Conservation (phyloP, 2,113 vertebrate genomes). For the Callospermophilus lateralis region DNA sequence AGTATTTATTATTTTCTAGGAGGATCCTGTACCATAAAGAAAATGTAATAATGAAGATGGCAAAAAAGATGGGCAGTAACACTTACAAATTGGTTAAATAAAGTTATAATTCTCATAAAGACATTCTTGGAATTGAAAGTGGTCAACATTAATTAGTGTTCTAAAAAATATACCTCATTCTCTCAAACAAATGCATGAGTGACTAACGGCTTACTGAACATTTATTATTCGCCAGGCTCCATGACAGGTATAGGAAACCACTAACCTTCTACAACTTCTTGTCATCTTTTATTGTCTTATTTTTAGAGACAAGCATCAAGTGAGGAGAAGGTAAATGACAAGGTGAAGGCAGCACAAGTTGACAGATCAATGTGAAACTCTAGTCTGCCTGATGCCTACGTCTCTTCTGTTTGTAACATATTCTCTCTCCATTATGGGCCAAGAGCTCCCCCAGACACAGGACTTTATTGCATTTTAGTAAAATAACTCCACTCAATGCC, state of each 20-base stretch:
- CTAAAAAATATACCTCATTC: not conserved
- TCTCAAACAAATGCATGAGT: not conserved
- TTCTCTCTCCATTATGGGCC: not conserved
- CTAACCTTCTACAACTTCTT: not conserved
- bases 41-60: not conserved
- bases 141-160: not conserved
- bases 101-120: not conserved
- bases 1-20: not conserved
- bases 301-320: not conserved
- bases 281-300: not conserved
- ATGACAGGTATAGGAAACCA: not conserved
- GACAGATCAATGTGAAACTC: no score
- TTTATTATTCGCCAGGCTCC: not conserved
- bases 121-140: not conserved
- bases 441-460: not conserved
- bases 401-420: no score
- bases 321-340: not conserved
- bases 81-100: not conserved
- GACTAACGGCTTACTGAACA: not conserved
- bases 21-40: not conserved
- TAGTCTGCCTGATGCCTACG: not conserved
- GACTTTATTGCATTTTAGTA: not conserved
- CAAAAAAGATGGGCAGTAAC: not conserved
- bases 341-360: rapidly evolving
- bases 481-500: not conserved